Evolutionary conservation across 2,888 invertebrate genomes (phyloP).

Genomic region (Nomada hirtipes): DNA sequence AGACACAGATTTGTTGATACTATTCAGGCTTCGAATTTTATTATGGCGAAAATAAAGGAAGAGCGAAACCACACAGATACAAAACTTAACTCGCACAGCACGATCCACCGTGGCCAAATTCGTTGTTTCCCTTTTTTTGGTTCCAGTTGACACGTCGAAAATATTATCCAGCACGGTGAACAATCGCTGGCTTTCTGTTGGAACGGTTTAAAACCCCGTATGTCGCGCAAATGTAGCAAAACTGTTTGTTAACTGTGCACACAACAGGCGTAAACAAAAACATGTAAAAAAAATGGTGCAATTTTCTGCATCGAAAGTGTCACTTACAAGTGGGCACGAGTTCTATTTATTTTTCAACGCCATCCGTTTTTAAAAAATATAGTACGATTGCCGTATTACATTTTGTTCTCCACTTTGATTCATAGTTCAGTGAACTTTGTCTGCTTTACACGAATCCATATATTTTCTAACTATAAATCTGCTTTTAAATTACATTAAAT

Average conservation of each 20-base stretch:
- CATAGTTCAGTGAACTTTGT: no score
- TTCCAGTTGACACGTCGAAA: slow-evolving; percentile 2
- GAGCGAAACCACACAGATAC: no score
- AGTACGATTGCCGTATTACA: neutral
- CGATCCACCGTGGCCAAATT: no score
- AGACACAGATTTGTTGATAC: no score
- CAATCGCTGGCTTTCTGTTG: slow-evolving; percentile 20
- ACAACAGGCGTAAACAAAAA: neutral
- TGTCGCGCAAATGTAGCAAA: slow-evolving; percentile 11
- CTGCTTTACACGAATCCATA: no score
- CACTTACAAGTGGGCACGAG: neutral
- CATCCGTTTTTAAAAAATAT: neutral
- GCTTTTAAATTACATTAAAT: no score
- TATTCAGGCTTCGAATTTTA: no score
- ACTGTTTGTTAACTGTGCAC: slow-evolving; percentile 16
- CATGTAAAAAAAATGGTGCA: slow-evolving; percentile 20
- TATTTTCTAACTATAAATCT: no score
- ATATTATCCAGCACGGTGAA: slow-evolving; percentile 3
- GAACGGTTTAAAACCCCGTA: slow-evolving; percentile 11
- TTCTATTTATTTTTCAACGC: slow-evolving; percentile 1
- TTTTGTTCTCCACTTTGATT: neutral
- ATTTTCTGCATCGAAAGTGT: slow-evolving; percentile 11
- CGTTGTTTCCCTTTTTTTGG: neutral
- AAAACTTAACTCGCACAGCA: no score
- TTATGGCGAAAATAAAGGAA: neutral